phyloP scores from a whole-genome alignment of 2,888 invertebrate genomes.

The Nycteola revayana region DNA sequence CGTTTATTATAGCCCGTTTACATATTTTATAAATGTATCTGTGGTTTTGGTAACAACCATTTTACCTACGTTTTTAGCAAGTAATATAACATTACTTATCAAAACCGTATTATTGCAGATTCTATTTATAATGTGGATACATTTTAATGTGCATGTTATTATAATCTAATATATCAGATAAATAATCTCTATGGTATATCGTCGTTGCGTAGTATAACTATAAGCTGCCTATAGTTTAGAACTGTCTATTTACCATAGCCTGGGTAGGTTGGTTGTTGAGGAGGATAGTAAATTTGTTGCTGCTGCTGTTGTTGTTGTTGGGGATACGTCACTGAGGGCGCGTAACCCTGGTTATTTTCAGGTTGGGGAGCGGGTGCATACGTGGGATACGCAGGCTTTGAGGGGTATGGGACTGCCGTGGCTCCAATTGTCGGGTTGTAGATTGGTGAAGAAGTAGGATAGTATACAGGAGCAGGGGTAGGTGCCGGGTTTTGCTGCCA shows the following conservation, averaged over 20 bases:
- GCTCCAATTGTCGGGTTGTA: slow-evolving; percentile 11
- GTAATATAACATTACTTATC: no score
- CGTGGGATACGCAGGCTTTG: slow-evolving; percentile 16
- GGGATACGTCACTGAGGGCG: slow-evolving; percentile 13
- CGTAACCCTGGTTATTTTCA: slow-evolving; percentile 11
- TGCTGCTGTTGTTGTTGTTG: slow-evolving; percentile 2
- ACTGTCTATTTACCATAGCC: neutral
- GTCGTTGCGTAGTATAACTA: slow-evolving; percentile 4
- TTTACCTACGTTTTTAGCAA: no score
- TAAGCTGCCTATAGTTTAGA: neutral
- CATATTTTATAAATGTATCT: no score
- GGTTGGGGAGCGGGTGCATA: neutral
- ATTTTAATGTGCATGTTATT: slow-evolving; percentile 16
- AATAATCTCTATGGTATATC: slow-evolving; percentile 15
- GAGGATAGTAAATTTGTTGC: slow-evolving; percentile 27
- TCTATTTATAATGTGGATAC: no score
- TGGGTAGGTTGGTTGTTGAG: slow-evolving; percentile 27
- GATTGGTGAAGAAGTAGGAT: slow-evolving; percentile 11
- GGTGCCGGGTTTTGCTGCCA: slow-evolving; percentile 8
- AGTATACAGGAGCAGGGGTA: slow-evolving; percentile 15
- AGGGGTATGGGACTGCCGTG: slow-evolving; percentile 17
- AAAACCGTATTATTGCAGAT: no score
- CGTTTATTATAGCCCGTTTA: no score
- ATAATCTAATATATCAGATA: slow-evolving; percentile 5
- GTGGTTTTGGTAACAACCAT: no score